A percentile compares a stretch with the other conserved stretches of the same genome.
These are phyloP conservation scores for Alloscopus bannaensis DNA, from an alignment of 2,888 invertebrate species.

Conservation along the genomic window DNA sequence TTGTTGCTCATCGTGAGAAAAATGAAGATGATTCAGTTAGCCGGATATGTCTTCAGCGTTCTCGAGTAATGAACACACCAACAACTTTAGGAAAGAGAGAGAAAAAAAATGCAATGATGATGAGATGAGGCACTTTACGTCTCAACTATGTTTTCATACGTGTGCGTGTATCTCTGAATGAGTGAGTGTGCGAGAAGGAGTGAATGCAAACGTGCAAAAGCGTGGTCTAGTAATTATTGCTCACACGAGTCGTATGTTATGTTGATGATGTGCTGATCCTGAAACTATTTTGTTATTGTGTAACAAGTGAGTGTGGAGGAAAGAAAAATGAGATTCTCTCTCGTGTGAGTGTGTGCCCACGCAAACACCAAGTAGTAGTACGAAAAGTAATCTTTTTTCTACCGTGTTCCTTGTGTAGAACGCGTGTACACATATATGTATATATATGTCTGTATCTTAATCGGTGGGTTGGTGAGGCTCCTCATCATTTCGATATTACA, in stretches of 20 bases:
- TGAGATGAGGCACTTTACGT: too few relatives aligned
- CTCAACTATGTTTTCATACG: too few relatives aligned
- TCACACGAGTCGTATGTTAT: neutral
- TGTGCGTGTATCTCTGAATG: neutral
- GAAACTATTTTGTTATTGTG: slow-evolving; percentile 20
- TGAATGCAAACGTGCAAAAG: slow-evolving; percentile 4
- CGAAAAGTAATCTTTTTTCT: too few relatives aligned
- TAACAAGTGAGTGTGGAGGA: neutral
- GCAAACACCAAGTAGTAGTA: too few relatives aligned
- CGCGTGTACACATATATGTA: slow-evolving; percentile 8
- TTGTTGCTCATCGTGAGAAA: slow-evolving; percentile 63
- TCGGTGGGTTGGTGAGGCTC: too few relatives aligned
- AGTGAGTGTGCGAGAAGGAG: neutral
- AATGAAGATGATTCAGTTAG: slow-evolving; percentile 62
- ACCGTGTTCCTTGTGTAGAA: too few relatives aligned
- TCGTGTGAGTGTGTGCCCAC: slow-evolving; percentile 21
- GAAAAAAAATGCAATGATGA: slow-evolving; percentile 4
- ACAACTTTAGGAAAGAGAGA: slow-evolving; percentile 8
- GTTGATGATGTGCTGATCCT: slow-evolving; percentile 19
- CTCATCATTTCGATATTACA: slow-evolving; percentile 10
- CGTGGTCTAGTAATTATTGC: slow-evolving; percentile 24
- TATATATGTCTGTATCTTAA: too few relatives aligned
- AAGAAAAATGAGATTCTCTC: neutral
- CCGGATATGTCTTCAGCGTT: slow-evolving; percentile 44
- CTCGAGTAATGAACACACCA: slow-evolving; percentile 8